Conservation (phyloP, 2,888 invertebrate species). For the Drosophila paramelanica region DNA sequence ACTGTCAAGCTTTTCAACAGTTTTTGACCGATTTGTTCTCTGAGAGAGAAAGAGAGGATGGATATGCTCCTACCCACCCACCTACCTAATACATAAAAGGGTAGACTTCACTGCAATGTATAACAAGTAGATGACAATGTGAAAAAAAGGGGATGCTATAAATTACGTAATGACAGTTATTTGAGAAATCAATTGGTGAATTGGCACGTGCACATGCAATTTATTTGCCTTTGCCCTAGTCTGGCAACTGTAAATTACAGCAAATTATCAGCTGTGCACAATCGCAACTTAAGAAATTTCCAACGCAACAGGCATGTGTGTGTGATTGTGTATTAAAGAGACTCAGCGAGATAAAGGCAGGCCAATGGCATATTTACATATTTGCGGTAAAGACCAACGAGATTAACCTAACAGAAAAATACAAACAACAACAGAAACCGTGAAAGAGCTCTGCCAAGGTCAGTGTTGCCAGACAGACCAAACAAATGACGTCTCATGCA, state of each 20-base stretch:
- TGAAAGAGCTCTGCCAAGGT: slow-evolving; percentile 39
- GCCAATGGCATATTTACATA: slow-evolving; percentile 38
- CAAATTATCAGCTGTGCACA: slow-evolving; percentile 10
- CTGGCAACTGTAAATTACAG: slow-evolving; percentile 9
- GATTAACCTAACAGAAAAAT: slow-evolving; percentile 13
- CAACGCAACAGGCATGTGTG: slow-evolving; percentile 3
- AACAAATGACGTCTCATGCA: slow-evolving; percentile 10
- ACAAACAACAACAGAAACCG: slow-evolving; percentile 2
- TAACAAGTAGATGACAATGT: not conserved
- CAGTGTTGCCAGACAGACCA: slow-evolving; percentile 45
- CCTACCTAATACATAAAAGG: not conserved
- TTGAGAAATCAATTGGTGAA: slow-evolving; percentile 12
- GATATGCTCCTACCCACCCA: too few relatives aligned
- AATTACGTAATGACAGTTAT: slow-evolving; percentile 5
- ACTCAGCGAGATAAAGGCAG: slow-evolving; percentile 24
- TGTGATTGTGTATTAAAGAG: not conserved
- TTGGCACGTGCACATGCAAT: slow-evolving; percentile 17
- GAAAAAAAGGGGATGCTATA: not conserved
- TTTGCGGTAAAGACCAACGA: slow-evolving; percentile 1
- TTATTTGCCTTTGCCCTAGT: not conserved
- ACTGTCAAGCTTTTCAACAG: too few relatives aligned
- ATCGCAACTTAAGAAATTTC: slow-evolving; percentile 13
- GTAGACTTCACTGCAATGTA: not conserved
- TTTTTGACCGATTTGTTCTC: too few relatives aligned
- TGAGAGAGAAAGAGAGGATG: too few relatives aligned